Conservation (phyloP, 2,888 invertebrate genomes). For the Scotopteryx bipunctaria region DNA sequence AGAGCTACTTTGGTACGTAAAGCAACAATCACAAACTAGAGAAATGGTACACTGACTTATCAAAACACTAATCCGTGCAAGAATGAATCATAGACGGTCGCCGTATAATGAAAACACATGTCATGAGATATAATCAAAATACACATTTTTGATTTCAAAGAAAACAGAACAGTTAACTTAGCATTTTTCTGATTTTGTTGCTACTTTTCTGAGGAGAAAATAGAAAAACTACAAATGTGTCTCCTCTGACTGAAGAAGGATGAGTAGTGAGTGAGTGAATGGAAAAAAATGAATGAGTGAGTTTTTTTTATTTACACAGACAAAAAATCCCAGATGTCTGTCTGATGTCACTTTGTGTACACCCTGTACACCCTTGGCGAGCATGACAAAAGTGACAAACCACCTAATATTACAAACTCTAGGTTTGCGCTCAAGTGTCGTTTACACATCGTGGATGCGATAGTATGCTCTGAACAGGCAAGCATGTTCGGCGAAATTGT, state of each 20-base stretch:
- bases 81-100: constrained; percentile 60
- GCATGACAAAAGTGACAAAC: too few relatives aligned
- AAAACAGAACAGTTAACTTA: constrained; percentile 40
- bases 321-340: too few relatives aligned
- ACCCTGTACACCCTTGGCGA: too few relatives aligned
- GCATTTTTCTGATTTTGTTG: constrained; percentile 41
- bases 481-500: too few relatives aligned
- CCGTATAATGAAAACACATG: constrained; percentile 43
- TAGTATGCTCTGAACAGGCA: too few relatives aligned
- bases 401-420: too few relatives aligned
- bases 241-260: constrained; percentile 26
- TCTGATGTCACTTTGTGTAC: too few relatives aligned
- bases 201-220: constrained; percentile 40
- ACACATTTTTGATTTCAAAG: constrained; percentile 38
- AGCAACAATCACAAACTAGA: constrained; percentile 74
- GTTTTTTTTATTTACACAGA: neutral
- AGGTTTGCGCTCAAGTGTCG: too few relatives aligned
- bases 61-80: constrained; percentile 64
- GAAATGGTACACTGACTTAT: constrained; percentile 63
- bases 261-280: constrained; percentile 30
- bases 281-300: constrained; percentile 7
- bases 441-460: too few relatives aligned
- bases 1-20: constrained; percentile 51
- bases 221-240: constrained; percentile 37
- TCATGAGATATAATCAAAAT: constrained; percentile 44